A percentile compares a stretch with the other conserved stretches of the same genome.
These are phyloP conservation scores for human (Homo sapiens) DNA, from an alignment of 2,113 vertebrate species.

Conservation along the genomic window GRCh38 chr1:9329501-9330000, in stretches of 20 bases:
- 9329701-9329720: too few species aligned
- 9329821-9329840: not conserved
- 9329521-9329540: too few species aligned
- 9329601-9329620: too few species aligned
- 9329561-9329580: too few species aligned
- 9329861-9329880: not conserved
- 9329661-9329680: too few species aligned
- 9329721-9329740: not conserved
- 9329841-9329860: not conserved
- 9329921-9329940: not conserved
- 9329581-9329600: too few species aligned
- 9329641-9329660: too few species aligned
- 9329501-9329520: too few species aligned
- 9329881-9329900: not conserved
- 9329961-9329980: not conserved
- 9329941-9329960: not conserved
- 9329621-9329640: too few species aligned
- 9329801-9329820: accelerated
- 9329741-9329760: not conserved
- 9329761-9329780: accelerated
- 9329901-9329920: not conserved
- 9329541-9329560: too few species aligned
- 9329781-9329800: accelerated
- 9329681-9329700: too few species aligned
- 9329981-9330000: not conserved